Conservation (phyloP, 1,140 invertebrate species). For the Microvelia longipes region DNA sequence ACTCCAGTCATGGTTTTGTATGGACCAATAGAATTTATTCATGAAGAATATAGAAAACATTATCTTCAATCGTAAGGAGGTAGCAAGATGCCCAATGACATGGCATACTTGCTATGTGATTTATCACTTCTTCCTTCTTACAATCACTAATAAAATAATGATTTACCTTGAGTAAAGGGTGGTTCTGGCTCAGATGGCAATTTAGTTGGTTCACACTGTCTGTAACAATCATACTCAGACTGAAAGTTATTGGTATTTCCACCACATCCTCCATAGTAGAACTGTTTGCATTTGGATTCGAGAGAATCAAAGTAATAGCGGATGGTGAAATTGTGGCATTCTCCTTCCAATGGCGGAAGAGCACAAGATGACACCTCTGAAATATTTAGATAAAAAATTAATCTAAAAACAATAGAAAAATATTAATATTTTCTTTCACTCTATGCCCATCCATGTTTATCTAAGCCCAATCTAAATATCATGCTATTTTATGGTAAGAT, state of each 20-base stretch:
- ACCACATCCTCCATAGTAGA: conserved; percentile 67
- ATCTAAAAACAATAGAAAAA: neutral
- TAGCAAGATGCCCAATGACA: too few relatives aligned
- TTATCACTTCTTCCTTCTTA: too few relatives aligned
- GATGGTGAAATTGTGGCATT: conserved; percentile 59
- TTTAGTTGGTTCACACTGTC: conserved; percentile 37
- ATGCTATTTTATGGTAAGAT: too few relatives aligned
- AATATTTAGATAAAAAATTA: conserved; percentile 8
- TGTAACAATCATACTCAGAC: conserved; percentile 46
- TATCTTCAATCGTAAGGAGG: too few relatives aligned
- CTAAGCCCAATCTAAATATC: too few relatives aligned
- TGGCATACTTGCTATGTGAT: too few relatives aligned
- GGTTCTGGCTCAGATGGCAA: conserved; percentile 24
- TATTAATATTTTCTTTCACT: too few relatives aligned
- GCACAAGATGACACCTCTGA: conserved; percentile 55
- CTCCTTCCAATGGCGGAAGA: conserved; percentile 54
- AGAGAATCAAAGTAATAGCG: conserved; percentile 74
- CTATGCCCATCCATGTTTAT: too few relatives aligned
- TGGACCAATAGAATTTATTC: too few relatives aligned
- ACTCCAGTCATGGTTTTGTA: too few relatives aligned
- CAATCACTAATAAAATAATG: too few relatives aligned
- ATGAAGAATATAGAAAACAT: too few relatives aligned
- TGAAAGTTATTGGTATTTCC: conserved; percentile 68
- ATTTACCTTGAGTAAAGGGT: conserved; percentile 27
- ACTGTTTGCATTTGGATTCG: conserved; percentile 49